Percentiles rank a stretch among this genome's conserved stretches.
phyloP scores from a whole-genome alignment of 2,797 vertebrate genomes.

The Pteropus rufus region DNA sequence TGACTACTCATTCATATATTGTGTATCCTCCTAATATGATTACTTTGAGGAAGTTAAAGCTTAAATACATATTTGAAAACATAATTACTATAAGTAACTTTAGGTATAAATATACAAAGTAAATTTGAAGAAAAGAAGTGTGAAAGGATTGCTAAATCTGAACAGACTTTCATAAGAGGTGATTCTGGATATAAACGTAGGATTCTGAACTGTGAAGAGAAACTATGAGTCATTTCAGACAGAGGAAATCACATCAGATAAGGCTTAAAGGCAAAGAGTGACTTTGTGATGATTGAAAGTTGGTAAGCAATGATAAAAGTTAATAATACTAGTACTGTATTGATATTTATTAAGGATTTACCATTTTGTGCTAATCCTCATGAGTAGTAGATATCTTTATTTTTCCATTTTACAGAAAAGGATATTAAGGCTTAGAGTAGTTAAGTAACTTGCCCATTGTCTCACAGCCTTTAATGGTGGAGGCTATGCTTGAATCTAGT shows the following conservation, averaged over 20 bases:
- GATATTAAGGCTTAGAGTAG: background rate
- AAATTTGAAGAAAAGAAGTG: slow-evolving; percentile 2
- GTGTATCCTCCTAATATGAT: background rate
- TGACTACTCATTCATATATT: slow-evolving; percentile 7
- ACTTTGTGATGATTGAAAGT: background rate
- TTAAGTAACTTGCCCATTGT: background rate
- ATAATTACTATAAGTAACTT: background rate
- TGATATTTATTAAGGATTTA: background rate
- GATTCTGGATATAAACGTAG: slow-evolving; percentile 14
- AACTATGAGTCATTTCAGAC: slow-evolving; percentile 46
- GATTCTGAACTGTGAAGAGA: background rate
- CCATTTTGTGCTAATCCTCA: background rate
- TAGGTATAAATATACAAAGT: slow-evolving; percentile 45
- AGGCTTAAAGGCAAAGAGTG: slow-evolving; percentile 34
- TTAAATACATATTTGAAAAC: slow-evolving; percentile 1
- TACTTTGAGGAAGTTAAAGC: slow-evolving; percentile 17
- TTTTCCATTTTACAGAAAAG: background rate
- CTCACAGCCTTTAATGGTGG: background rate
- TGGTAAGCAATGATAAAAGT: background rate
- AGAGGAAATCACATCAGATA: slow-evolving; percentile 48
- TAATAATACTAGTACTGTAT: background rate
- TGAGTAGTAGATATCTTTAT: background rate
- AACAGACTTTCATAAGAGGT: slow-evolving; percentile 18
- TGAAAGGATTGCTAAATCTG: slow-evolving; percentile 12
- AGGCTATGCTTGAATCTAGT: background rate